Evolutionary conservation across 2,113 vertebrate genomes (phyloP), one percentile per base, ranked within the genome.

Genomic region (Picathartes gymnocephalus): DNA sequence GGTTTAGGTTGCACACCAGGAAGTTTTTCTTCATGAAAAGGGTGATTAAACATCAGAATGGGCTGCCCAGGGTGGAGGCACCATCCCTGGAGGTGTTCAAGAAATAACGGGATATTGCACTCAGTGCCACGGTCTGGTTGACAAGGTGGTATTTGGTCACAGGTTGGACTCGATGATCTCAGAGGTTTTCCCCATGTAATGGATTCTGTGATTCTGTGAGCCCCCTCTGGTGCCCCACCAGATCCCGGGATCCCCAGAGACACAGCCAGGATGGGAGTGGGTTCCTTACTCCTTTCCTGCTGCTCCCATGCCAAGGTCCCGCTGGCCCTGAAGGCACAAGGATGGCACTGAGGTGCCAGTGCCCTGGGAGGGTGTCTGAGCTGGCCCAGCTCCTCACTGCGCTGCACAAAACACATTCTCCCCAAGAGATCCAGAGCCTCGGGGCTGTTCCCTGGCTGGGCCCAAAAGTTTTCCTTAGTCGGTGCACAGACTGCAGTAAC

Each of bases 281-380:
- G 13, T 42, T 13, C 37, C 20, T 31, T 1, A 0, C 7, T 20
- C n/a, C 27, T 2, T 13, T 13, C 51, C 4, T 4, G 0, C 11
- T 17, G 70, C 33, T 9, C 20, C 30, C 1, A 1, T 7, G 22
- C 4, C 27, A 15, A 1, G 14, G 39, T 4, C 7, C 40, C 0
- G 0, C 53, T 12, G 64, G 16, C 7, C 14, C 12, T 3, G 9
- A 22, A 13, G 30, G 51, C 42, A 17, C 19, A 3, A 15, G 39
- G 54, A 4, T 1, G 17, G 53, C 22, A 22, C 24, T 2, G 54
- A 40, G 9, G 11, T 24, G 19, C 3, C 21, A 6, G 51, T 13
- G 54, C 45, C 6, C 7, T 4, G 15, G 7, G 9, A 50, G 12
- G 21, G 16, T 4, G 4, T 10, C 20, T 11, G 23, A 33, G 35